These are phyloP conservation scores for Centropus bengalensis DNA, from an alignment of 2,113 vertebrate species.

Conservation along the genomic window DNA sequence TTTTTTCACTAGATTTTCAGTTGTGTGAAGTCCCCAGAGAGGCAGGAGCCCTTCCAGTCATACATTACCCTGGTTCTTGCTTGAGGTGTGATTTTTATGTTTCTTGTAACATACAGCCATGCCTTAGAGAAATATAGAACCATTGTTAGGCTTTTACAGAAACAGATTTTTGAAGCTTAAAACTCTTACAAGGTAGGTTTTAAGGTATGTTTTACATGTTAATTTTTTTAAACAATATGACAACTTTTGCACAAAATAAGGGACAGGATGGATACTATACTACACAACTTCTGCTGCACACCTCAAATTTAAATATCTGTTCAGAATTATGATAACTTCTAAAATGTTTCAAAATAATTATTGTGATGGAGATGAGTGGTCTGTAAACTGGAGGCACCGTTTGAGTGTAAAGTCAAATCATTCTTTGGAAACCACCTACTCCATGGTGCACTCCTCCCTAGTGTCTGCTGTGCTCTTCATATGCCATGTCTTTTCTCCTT, in stretches of 20 bases:
- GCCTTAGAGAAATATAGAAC: neutral
- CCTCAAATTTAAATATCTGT: neutral
- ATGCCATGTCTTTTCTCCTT: neutral
- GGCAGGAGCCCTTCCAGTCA: neutral
- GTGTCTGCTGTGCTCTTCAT: neutral
- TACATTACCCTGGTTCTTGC: neutral
- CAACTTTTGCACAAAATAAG: neutral
- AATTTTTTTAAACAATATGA: neutral
- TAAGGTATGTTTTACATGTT: neutral
- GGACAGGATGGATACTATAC: neutral
- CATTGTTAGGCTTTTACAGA: neutral
- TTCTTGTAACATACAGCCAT: neutral
- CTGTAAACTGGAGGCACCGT: neutral
- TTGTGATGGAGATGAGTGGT: neutral
- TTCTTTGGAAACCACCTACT: slow-evolving; percentile 1
- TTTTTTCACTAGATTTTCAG: neutral
- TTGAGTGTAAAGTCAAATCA: neutral
- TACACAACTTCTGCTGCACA: neutral
- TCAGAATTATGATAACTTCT: neutral
- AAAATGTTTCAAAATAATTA: neutral
- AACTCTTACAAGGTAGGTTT: neutral
- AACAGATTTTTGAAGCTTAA: neutral
- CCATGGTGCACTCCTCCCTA: neutral
- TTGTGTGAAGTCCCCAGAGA: neutral
- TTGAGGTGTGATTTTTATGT: neutral